Evolutionary conservation across 2,113 vertebrate genomes (phyloP), one percentile per base, ranked within the genome.

Genomic region (Coryphaenoides rupestris): DNA sequence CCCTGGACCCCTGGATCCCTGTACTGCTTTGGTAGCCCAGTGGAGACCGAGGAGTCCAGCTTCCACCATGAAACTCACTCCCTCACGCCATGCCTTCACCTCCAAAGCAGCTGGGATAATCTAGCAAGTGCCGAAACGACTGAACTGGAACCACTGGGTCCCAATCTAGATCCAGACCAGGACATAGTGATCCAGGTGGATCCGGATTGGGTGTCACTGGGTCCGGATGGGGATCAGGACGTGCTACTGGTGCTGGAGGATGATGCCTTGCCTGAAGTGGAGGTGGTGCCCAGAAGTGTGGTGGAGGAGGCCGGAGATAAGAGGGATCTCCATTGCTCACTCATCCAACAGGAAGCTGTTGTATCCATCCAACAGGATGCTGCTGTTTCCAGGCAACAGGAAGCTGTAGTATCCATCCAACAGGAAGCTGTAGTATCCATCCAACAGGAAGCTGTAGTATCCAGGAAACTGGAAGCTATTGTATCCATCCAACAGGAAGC

Each of bases 101-200:
- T 40, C 9, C 33, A 40, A 10, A 40, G 33, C 33, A 40, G 33
- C 33, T 40, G 33, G 33, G 33, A 12, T 12, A 7, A 13, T 40
- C 33, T 40, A 40, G 33, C 33, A 40, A 13, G 2, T 12, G 33
- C 10, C 9, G 33, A 40, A 7, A 40, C 7, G 9, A 40, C 33
- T 40, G 33, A 40, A 40, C 9, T 40, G 33, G 33, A 7, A 40
- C 33, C 33, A 12, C 33, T 40, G 33, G 33, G 13, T 40, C 33
- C 3, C 6, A 28, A 28, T 4, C 3, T 76, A 15, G 81, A 88
- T 49, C 56, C 55, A 1, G 74, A 83, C 22, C 68, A 73, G 62
- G 69, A 71, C 5, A 9, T 84, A 21, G 62, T 81, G 57, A 77
- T 87, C 1, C 16, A 83, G 21, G 50, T 83, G 55, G 81, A 84